phyloP scores from a whole-genome alignment of 2,797 vertebrate genomes.

The Cottoperca gobio region DNA sequence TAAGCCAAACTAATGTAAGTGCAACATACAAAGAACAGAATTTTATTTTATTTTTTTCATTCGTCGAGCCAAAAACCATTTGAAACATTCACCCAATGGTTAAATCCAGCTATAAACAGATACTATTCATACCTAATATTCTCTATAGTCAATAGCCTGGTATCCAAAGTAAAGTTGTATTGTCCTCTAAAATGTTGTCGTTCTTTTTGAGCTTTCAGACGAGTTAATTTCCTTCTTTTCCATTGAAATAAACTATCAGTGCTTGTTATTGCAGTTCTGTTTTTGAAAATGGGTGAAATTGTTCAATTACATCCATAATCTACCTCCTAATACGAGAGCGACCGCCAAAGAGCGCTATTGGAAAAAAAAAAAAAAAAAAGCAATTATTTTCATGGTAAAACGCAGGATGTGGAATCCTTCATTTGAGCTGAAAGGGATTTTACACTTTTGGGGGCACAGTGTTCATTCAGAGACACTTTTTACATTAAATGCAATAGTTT shows the following conservation, averaged over 20 bases:
- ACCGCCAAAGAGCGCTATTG: neutral
- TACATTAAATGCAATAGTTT: neutral
- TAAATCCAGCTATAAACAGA: neutral
- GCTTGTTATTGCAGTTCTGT: neutral
- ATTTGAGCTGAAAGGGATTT: neutral
- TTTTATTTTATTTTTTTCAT: too few species aligned
- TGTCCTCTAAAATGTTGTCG: neutral
- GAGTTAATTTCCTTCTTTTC: neutral
- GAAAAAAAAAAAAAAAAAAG: conserved; percentile 1
- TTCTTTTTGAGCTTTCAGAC: neutral
- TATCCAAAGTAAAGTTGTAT: neutral
- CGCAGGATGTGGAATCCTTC: neutral
- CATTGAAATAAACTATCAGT: neutral
- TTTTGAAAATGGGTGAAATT: neutral
- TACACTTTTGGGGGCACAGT: neutral
- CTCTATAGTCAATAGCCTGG: neutral
- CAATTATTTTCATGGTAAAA: neutral
- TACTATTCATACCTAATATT: neutral
- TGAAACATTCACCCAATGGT: neutral
- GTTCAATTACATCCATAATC: neutral
- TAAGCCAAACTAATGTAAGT: too few species aligned
- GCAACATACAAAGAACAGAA: too few species aligned
- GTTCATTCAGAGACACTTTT: conserved; percentile 3
- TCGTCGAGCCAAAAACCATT: too few species aligned
- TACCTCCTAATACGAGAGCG: neutral